Percentiles rank a stretch among this genome's conserved stretches.
phyloP scores from a whole-genome alignment of 1,140 invertebrate species.

The Rhyzopertha dominica region DNA sequence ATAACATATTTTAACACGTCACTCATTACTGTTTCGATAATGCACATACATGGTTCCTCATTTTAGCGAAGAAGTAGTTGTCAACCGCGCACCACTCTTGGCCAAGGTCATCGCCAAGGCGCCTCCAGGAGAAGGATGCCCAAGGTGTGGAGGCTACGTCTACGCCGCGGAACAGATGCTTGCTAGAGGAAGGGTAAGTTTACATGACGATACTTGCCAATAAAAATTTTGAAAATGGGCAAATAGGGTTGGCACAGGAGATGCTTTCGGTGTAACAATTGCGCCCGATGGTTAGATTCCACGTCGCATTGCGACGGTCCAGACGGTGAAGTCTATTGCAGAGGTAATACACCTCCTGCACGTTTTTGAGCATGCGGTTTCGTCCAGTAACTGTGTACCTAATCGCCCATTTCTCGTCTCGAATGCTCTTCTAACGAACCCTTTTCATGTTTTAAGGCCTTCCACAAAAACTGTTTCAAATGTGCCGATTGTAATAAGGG shows the following conservation, averaged over 20 bases:
- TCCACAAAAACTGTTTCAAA: conserved; percentile 95
- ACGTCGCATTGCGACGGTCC: conserved; percentile 90
- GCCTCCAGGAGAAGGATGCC: conserved; percentile 81
- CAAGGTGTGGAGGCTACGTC: conserved; percentile 84
- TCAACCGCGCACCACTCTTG: conserved; percentile 32
- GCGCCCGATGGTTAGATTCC: conserved; percentile 88
- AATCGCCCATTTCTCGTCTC: conserved; percentile 6
- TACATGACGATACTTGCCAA: conserved; percentile 8
- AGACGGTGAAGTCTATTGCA: conserved; percentile 88
- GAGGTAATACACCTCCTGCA: conserved; percentile 60
- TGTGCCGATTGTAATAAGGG: conserved; percentile 89
- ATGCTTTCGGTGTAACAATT: conserved; percentile 87
- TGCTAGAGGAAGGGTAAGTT: conserved; percentile 78
- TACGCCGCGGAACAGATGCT: conserved; percentile 94
- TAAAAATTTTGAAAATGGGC: conserved; percentile 9
- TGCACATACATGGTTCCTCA: too few relatives aligned
- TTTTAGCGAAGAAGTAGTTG: conserved; percentile 34
- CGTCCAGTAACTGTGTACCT: conserved; percentile 12
- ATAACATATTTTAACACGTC: too few relatives aligned
- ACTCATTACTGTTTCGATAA: too few relatives aligned
- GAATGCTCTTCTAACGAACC: conserved; percentile 4
- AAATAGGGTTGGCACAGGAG: conserved; percentile 80
- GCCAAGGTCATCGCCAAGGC: conserved; percentile 74
- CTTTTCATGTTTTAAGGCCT: conserved; percentile 52
- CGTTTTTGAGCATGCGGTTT: conserved; percentile 18